Base-by-base conservation (phyloP, 2,797 vertebrate genomes). In the Rachycentron canadum region DNA sequence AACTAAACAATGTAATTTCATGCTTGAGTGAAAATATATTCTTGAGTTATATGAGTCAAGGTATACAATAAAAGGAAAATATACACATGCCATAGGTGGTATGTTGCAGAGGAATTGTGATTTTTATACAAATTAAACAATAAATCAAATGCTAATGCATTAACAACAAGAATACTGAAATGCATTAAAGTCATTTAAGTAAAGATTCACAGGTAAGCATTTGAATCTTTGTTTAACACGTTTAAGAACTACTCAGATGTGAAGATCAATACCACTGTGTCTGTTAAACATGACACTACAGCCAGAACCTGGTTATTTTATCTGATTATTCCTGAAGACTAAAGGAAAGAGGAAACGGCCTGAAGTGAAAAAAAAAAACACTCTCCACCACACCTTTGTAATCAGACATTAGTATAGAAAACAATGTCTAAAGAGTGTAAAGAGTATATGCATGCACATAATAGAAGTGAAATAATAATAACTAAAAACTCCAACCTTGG, bases 1-100 rank as follows among this genome's bases (percentile, higher is more conserved):
- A 93, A 88, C 92, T 92, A 93, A 95, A 93, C 90, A 93, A 94
- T 91, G 81, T 91, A 87, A 92, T 93, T 93, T 92, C 88, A 88
- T 89, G 89, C 92, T 86, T 81, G 90, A 91, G 73, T 91, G 91
- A 83, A 88, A 82, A 88, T 73, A 88, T 76, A 90, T 75, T 77
- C 68, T 40, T 36, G 72, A 60, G 66, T 64, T 73, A 74, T 81
- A 69, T 3, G 21, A 83, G 75, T 87, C 38, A 79, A 81, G 77
- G 86, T 50, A 84, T 26, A 67, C 78, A 76, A 53, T 76, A 71
- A 86, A n/a, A 78, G 78, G 67, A 80, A 71, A 81, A 49, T 64
- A 60, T 76, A 72, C 9, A 26, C 83, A 81, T 13, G 57, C 36
- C 57, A 73, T 56, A 63, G 45, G 58, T 69, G 64, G 28, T 49